Conservation (phyloP, 2,888 invertebrate genomes). For the Zygogramma bicolorata region DNA sequence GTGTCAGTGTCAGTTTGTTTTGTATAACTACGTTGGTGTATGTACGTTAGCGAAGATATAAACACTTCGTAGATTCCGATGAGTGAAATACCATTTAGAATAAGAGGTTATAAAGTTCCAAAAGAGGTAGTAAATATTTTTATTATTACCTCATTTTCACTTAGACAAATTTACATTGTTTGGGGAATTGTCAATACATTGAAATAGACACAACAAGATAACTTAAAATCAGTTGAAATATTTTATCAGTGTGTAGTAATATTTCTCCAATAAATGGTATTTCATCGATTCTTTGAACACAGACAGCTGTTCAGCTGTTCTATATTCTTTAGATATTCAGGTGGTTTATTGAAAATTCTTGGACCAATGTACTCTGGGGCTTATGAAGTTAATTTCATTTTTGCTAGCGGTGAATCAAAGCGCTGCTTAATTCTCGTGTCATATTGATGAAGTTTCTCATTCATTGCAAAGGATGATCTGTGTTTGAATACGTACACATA, state of each 20-base stretch:
- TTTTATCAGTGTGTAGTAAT: background rate
- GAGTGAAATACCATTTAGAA: too few relatives aligned
- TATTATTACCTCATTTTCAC: too few relatives aligned
- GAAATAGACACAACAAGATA: too few relatives aligned
- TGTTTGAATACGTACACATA: slow-evolving; percentile 1
- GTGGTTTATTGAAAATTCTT: slow-evolving; percentile 12
- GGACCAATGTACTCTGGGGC: background rate
- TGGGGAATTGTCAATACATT: background rate
- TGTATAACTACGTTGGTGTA: too few relatives aligned
- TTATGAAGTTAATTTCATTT: slow-evolving; percentile 2
- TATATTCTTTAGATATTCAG: background rate
- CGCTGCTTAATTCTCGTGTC: slow-evolving; percentile 2
- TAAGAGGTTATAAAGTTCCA: too few relatives aligned
- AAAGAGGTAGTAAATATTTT: too few relatives aligned
- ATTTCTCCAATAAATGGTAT: too few relatives aligned
- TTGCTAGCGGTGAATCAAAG: background rate
- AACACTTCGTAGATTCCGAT: too few relatives aligned
- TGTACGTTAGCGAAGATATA: too few relatives aligned
- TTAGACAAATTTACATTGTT: background rate
- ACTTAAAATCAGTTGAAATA: too few relatives aligned
- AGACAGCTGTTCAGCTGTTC: background rate
- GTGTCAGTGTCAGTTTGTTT: too few relatives aligned
- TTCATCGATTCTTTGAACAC: background rate
- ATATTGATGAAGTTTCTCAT: slow-evolving; percentile 5
- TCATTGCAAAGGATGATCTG: background rate